Percentiles rank a stretch among this genome's conserved stretches.
Conservation (phyloP, 2,113 vertebrate species). For the Centrocercus urophasianus region DNA sequence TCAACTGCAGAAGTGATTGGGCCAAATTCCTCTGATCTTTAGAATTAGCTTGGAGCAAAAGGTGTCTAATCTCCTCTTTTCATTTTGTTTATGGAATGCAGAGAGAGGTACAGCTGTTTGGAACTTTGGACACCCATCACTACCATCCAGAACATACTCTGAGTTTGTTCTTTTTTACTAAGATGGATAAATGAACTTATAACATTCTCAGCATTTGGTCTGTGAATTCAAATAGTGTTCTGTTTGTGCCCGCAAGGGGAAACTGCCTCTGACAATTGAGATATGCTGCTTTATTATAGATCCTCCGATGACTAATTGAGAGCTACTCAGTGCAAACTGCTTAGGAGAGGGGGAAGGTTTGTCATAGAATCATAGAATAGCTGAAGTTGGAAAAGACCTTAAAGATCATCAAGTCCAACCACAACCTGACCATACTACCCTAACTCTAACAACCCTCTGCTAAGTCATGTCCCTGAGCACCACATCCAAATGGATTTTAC, state of each 20-base stretch:
- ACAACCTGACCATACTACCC: no score
- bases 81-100: neutral
- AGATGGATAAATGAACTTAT: neutral
- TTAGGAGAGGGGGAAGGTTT: neutral
- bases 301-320: neutral
- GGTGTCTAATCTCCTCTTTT: fast-evolving
- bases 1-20: neutral
- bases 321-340: neutral
- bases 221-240: neutral
- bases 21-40: neutral
- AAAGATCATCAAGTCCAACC: no score
- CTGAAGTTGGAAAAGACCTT: no score
- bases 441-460: no score
- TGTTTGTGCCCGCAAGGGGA: neutral
- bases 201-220: neutral
- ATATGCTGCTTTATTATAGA: neutral
- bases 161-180: neutral
- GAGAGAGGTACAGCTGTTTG: neutral
- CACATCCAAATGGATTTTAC: no score
- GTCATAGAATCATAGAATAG: neutral
- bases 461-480: no score
- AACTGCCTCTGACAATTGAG: neutral
- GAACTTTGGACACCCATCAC: fast-evolving
- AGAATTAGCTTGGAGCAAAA: neutral
- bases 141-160: neutral